These are phyloP conservation scores for Byasa hedistus DNA, from an alignment of 2,888 invertebrate species.

Conservation along the genomic window DNA sequence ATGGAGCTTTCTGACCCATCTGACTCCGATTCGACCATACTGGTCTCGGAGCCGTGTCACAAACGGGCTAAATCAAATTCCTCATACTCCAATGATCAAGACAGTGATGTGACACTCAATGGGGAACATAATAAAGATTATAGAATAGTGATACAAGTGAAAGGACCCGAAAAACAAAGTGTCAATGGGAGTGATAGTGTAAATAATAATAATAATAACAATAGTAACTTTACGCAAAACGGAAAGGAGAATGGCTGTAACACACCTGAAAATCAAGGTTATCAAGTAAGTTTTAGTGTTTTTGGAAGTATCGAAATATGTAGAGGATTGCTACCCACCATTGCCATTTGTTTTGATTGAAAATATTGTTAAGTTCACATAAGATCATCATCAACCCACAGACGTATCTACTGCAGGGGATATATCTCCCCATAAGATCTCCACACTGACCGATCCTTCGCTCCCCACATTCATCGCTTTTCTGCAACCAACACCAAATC, in stretches of 20 bases:
- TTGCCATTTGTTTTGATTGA: too few species aligned
- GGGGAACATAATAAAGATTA: conserved; percentile 75
- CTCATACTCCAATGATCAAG: conserved; percentile 70
- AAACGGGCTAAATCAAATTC: conserved; percentile 73
- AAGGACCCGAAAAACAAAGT: conserved; percentile 67
- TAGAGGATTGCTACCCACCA: neutral
- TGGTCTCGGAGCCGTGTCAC: conserved; percentile 89
- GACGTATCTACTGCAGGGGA: too few species aligned
- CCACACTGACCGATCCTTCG: too few species aligned
- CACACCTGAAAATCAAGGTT: conserved; percentile 80
- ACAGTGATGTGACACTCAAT: conserved; percentile 81
- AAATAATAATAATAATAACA: conserved; percentile 65
- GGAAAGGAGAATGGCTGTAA: conserved; percentile 71
- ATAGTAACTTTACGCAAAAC: conserved; percentile 68
- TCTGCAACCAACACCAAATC: too few species aligned
- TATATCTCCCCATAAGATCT: too few species aligned
- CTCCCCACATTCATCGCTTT: too few species aligned
- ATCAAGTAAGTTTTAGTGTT: conserved; percentile 68
- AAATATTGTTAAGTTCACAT: too few species aligned
- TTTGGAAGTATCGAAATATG: neutral
- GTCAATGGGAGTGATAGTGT: conserved; percentile 60
- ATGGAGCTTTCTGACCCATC: conserved; percentile 94
- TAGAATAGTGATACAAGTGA: conserved; percentile 90
- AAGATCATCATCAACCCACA: too few species aligned
- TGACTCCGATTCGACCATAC: conserved; percentile 92